Evolutionary conservation across 2,113 vertebrate genomes (phyloP).

Genomic region (Butorides virescens): DNA sequence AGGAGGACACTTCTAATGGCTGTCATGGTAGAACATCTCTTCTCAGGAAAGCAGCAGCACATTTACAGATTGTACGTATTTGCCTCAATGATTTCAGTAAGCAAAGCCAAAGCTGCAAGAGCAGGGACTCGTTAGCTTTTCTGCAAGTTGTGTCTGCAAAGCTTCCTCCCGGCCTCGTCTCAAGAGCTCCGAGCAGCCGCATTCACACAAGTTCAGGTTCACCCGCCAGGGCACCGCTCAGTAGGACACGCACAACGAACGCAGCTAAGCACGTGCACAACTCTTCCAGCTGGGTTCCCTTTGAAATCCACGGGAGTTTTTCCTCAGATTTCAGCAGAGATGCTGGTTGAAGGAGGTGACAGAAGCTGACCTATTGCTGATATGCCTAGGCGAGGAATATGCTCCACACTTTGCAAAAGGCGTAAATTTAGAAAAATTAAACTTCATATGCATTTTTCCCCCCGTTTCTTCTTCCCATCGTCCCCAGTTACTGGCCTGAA

Average conservation of each 20-base stretch:
- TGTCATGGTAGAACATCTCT: rapidly evolving
- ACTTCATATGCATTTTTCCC: neutral
- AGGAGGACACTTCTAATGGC: too few species aligned
- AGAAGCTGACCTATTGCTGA: neutral
- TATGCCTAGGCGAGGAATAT: rapidly evolving
- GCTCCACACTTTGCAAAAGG: rapidly evolving
- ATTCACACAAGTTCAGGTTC: rapidly evolving
- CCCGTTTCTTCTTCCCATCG: neutral
- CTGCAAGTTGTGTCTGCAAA: neutral
- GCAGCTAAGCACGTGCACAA: rapidly evolving
- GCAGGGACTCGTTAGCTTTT: neutral
- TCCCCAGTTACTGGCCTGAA: neutral
- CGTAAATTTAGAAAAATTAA: neutral
- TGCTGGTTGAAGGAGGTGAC: neutral
- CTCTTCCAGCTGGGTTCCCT: neutral
- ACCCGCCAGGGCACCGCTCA: rapidly evolving
- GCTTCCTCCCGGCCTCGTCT: neutral
- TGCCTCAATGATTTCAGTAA: neutral
- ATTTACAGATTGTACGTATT: rapidly evolving
- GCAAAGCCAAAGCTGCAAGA: neutral
- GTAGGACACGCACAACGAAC: neutral
- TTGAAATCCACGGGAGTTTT: neutral
- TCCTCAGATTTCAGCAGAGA: neutral
- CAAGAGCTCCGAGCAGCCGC: rapidly evolving
- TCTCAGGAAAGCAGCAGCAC: neutral